These are phyloP conservation scores for Argyresthia albistria DNA, from an alignment of 2,888 invertebrate species.

Conservation along the genomic window DNA sequence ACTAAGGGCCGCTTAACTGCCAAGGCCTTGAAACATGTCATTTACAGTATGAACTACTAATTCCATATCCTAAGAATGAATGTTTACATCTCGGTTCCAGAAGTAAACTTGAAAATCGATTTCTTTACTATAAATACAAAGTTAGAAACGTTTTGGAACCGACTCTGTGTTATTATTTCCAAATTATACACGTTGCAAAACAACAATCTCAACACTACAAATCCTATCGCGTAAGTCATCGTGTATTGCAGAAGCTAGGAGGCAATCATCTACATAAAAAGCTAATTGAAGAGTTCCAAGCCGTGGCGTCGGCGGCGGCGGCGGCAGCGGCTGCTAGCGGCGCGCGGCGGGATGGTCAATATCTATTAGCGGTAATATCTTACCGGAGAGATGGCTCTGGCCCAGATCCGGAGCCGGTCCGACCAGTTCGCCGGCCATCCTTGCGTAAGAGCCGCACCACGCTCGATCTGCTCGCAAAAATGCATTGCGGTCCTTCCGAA, in stretches of 20 bases:
- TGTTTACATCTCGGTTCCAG: no score
- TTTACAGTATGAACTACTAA: no score
- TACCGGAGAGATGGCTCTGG: slow-evolving; percentile 62
- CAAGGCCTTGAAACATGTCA: no score
- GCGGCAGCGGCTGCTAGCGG: slow-evolving; percentile 4
- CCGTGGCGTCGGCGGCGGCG: slow-evolving; percentile 10
- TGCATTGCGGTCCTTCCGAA: slow-evolving; percentile 56
- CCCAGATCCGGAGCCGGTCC: slow-evolving; percentile 64
- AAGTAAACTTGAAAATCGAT: no score
- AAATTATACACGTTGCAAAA: slow-evolving; percentile 6
- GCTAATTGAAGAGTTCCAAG: slow-evolving; percentile 22
- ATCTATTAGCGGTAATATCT: slow-evolving; percentile 65
- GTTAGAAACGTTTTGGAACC: background rate
- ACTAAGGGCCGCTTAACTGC: no score
- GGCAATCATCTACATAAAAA: slow-evolving; percentile 19
- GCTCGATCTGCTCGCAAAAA: slow-evolving; percentile 53
- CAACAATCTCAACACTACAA: slow-evolving; percentile 5
- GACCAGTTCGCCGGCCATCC: slow-evolving; percentile 59
- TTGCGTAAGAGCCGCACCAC: slow-evolving; percentile 46
- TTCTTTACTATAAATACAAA: no score
- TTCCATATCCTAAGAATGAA: no score
- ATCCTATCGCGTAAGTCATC: slow-evolving; percentile 6
- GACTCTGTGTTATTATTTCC: background rate
- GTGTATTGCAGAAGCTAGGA: slow-evolving; percentile 17
- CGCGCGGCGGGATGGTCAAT: slow-evolving; percentile 22